Evolutionary conservation across 2,888 invertebrate genomes (phyloP), one percentile per base, ranked within the genome.

Genomic region (Buathra laborator): DNA sequence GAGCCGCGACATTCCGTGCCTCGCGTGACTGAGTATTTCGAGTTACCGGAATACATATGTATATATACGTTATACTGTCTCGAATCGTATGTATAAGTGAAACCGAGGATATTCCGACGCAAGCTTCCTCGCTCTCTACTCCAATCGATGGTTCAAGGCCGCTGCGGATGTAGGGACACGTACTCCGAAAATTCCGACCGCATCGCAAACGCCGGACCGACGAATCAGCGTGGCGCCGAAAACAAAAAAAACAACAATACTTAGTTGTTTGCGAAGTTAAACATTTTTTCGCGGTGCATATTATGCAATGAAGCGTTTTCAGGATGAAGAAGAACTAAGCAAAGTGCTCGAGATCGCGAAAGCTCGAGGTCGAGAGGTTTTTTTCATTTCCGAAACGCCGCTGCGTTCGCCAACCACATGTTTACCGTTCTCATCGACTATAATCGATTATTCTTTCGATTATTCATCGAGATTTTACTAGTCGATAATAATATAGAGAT

Each of bases 61-160:
- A 24, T 10, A 53, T 53, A 19, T 12, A 24, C 12, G 56, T 56
- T 56, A 24, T 24, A 56, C 37, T 37, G 24, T 19, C n/a, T 37
- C 14, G 62, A n/a, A 14, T 62, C n/a, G 53, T 44, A 70, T 59
- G 44, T 62, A 62, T 48, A 77, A 53, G 46, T 64, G 24, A 71
- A 32, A 71, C 53, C n/a, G 32, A 71, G 53, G 29, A 77, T 71
- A 66, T 77, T 67, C 56, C 78, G 37, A 48, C 9, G 66, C 71
- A 64, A 75, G 75, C 67, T 78, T 64, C 64, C 51, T 56, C 64
- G 29, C 75, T 80, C 77, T 67, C 72, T 72, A 68, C 72, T 83
- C 62, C 74, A 89, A 87, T 86, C 86, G 86, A 88, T 84, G 90
- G 89, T 90, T 90, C 90, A 90, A 90, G 90, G 90, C 86, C 87